Evolutionary conservation across 2,113 vertebrate genomes (phyloP), one percentile per base, ranked within the genome.

Genomic region (Limnothrissa miodon): DNA sequence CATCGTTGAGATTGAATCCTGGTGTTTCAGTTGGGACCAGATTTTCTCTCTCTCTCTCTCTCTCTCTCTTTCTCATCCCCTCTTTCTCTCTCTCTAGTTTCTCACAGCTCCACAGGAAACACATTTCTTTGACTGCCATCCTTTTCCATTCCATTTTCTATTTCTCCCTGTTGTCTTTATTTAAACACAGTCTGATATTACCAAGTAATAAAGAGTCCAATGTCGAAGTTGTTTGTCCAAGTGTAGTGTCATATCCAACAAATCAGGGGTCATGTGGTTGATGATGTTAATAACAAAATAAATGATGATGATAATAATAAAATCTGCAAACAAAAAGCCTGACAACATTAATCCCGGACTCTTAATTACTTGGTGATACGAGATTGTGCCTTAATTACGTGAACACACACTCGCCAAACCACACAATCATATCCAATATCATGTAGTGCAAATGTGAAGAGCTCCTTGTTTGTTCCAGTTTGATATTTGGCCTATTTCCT

Each of bases 1-100:
- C 70, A 78, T 66, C 83, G 70, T 59, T 85, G 36, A 56, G 59
- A 85, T 78, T 78, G 80, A 48, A n/a, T 17, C 45, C 39, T 45
- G 45, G 4, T 23, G n/a, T 15, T 74, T 17, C 83, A 85, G 66
- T 80, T 81, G 83, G 70, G 21, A 0, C 39, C 48, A 79, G 8
- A 6, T n/a, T 7, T 25, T 5, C 36, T 70, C 44, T 5, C 36
- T 13, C 39, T 21, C 21, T 33, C 59, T 11, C 59, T n/a, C 13
- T 6, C 13, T n/a, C n/a, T n/a, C 59, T 29, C 59, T n/a, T n/a
- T 29, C 56, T 11, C 56, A 2, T n/a, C 11, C 56, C 5, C 10
- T 10, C n/a, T 11, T 7, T 29, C 56, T 10, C n/a, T 11, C 56
- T 10, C 56, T 29, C n/a, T 56, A 21, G 4, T 56, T 10, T 56